Evolutionary conservation across 2,888 invertebrate genomes (phyloP), one percentile per base, ranked within the genome.

Genomic region (Diadromus collaris): DNA sequence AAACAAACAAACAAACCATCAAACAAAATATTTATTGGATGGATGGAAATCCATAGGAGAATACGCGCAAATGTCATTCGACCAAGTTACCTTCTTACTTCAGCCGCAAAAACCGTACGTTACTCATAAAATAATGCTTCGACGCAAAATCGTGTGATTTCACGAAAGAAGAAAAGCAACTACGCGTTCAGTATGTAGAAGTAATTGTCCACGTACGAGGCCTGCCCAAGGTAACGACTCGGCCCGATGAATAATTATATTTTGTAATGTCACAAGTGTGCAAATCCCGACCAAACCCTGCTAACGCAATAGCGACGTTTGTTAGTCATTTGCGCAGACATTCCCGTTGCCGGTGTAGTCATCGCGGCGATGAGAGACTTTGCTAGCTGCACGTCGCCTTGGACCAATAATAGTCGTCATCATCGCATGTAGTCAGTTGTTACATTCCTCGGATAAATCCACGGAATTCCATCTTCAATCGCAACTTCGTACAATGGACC

Each of bases 261-360:
- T 69, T 69, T 72, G 44, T 76, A 76, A 79, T 76, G 72, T 16
- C 73, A 48, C 46, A 46, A 58, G 38, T 60, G 46, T 72, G 38
- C 48, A n/a, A 13, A n/a, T 56, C 10, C 19, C 41, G 19, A 58
- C 73, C 64, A 21, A 73, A 76, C 76, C 76, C 68, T 19, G 44
- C 29, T 29, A 79, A 72, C 64, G 76, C 76, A 65, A 73, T 51
- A 21, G 13, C 83, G 82, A 76, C 78, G 74, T 74, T 81, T 83
- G 83, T 88, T 87, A 86, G 85, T 87, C 88, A 87, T 83, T n/a
- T 82, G 81, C 83, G 85, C 84, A 87, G 86, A 86, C 85, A 84
- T 82, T 83, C 80, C 83, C 80, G 83, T 83, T 83, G 83, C 83
- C 56, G 46, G 10, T 65, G 56, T 38, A 32, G 68, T 78, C 73